These are phyloP conservation scores for Caretta caretta DNA, from an alignment of 2,113 vertebrate genomes.

Conservation along the genomic window DNA sequence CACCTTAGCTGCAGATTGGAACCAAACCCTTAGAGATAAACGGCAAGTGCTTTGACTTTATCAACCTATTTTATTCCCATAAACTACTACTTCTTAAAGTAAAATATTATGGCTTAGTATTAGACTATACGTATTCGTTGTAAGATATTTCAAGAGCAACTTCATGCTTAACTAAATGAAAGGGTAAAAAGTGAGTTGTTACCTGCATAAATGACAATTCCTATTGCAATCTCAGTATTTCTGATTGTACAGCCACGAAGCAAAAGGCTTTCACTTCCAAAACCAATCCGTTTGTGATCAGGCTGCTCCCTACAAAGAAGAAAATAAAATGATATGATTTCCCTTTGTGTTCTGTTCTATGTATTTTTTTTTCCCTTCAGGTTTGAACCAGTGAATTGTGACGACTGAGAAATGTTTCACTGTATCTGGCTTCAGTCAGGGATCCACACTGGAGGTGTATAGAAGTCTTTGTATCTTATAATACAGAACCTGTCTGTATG, in stretches of 20 bases:
- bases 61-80: not conserved
- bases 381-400: not conserved
- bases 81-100: not conserved
- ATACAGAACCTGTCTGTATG: not conserved
- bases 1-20: not conserved
- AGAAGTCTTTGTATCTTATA: not conserved
- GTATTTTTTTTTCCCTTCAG: accelerated
- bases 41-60: not conserved
- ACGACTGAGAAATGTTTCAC: not conserved
- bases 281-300: conserved; percentile 80
- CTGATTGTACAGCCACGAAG: conserved; percentile 85
- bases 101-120: not conserved
- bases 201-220: conserved; percentile 86
- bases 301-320: conserved; percentile 84
- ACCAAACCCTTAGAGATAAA: not conserved
- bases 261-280: conserved; percentile 83
- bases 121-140: not conserved
- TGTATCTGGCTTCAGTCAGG: not conserved
- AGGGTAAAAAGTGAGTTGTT: not conserved
- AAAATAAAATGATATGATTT: not conserved
- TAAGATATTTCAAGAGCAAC: not conserved
- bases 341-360: not conserved
- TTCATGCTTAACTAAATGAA: not conserved
- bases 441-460: not conserved
- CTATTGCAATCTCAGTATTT: conserved; percentile 78